Evolutionary conservation across 2,113 vertebrate species (phyloP).

Genomic region (Bungarus multicinctus): DNA sequence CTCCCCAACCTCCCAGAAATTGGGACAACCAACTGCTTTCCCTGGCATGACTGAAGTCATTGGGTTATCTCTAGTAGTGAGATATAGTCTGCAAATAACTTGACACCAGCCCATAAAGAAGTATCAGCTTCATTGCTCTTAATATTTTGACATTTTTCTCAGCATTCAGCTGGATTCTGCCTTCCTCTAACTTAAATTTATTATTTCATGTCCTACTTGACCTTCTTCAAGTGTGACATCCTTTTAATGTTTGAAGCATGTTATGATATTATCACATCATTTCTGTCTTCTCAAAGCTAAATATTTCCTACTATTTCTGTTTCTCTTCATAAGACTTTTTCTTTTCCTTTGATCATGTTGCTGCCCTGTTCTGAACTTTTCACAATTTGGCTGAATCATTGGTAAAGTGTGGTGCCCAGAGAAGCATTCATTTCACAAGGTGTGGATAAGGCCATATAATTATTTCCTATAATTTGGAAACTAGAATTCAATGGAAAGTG

Average conservation of each 20-base stretch:
- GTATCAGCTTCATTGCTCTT: not conserved
- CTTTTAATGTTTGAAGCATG: not conserved
- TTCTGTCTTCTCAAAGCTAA: not conserved
- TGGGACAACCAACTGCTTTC: not conserved
- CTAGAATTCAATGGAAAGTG: constrained; percentile 54
- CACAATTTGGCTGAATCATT: not conserved
- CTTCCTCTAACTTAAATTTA: not conserved
- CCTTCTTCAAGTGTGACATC: not conserved
- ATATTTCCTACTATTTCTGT: not conserved
- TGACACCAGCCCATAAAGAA: not conserved
- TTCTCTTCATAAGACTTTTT: not conserved
- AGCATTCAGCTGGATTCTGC: not conserved
- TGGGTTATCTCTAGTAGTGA: not conserved
- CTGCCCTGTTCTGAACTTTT: not conserved
- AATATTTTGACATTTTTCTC: not conserved
- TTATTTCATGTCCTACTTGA: not conserved
- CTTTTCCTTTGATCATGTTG: not conserved
- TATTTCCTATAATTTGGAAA: constrained; percentile 8
- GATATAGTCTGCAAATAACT: not conserved
- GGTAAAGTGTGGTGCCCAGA: not conserved
- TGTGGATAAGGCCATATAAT: not conserved
- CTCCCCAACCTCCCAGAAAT: not conserved
- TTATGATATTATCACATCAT: not conserved
- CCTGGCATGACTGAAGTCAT: not conserved
- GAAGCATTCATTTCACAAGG: not conserved